Evolutionary conservation across 1,140 invertebrate species (phyloP).

Genomic region (Eufriesea mexicana): DNA sequence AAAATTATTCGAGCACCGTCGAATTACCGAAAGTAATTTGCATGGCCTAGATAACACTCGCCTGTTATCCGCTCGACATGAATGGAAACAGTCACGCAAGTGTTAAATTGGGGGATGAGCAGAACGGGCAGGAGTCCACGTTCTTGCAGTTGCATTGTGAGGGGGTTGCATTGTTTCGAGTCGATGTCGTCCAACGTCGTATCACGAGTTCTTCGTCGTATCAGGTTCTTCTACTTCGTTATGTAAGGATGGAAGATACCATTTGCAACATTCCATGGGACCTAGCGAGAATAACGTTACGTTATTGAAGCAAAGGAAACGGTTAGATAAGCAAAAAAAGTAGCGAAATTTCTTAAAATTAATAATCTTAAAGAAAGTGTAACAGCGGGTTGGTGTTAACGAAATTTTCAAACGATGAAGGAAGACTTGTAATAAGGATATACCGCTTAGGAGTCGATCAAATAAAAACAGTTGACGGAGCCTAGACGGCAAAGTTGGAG

Average conservation of each 20-base stretch:
- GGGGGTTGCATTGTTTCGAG: conserved; percentile 33
- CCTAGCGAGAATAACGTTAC: no score
- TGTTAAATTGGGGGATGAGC: conserved; percentile 27
- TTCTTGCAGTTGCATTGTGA: conserved; percentile 21
- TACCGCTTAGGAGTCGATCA: background rate
- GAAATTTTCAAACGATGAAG: background rate
- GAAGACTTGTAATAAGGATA: background rate
- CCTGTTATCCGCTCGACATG: conserved; percentile 16
- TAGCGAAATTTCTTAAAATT: no score
- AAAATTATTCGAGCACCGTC: conserved; percentile 25
- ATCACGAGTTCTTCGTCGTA: no score
- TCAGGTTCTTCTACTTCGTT: background rate
- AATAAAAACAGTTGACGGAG: background rate
- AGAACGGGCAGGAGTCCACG: background rate
- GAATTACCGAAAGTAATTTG: conserved; percentile 46
- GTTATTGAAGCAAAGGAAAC: no score
- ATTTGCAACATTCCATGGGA: background rate
- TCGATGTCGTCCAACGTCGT: conserved; percentile 24
- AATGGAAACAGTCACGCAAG: conserved; percentile 44
- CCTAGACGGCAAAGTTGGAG: background rate
- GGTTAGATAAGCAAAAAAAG: no score
- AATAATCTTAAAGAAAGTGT: background rate
- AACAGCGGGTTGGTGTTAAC: background rate
- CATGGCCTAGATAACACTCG: conserved; percentile 40
- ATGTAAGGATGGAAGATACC: background rate